Base-by-base conservation (phyloP, 2,888 invertebrate genomes). In the Cerastoderma edule region DNA sequence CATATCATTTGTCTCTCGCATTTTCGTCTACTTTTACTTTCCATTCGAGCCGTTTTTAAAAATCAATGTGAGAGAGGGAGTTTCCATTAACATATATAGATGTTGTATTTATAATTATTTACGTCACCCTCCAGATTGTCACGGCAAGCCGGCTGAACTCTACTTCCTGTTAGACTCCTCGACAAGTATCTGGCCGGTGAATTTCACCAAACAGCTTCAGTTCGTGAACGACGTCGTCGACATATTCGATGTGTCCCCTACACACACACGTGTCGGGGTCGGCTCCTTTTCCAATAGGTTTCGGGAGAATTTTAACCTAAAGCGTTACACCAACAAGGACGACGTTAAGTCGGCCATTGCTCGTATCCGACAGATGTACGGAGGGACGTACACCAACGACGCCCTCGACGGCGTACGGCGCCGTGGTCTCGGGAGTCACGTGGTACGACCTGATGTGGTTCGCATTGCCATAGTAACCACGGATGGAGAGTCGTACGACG, bases 171-270 rank as follows among this genome's bases (percentile, higher is more conserved):
- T 84, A 65, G 81, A 81, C 53, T 84, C 84, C 5, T 88, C 87
- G 19, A 81, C 81, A 27, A 87, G 86, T 53, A 88, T 88, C 46
- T 87, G 87, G 85, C 63, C 70, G 0, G 74, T 83, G 3, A 80
- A 89, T 72, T 88, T 87, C 81, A 69, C 65, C 33, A 84, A 83
- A 30, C 88, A 87, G 74, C 65, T 86, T 19, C 35, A 64, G 8
- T 88, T 89, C 67, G 84, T 88, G 6, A 71, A 73, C 30, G 77
- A 84, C 30, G 73, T 88, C 60, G 74, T 87, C 22, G 72, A 75
- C 50, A 75, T 56, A 22, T 87, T 89, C 63, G 78, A 83, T 0
- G 72, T 89, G 27, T 80, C 83, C 1, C 75, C 75, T 2, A 71
- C 75, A 28, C 75, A 68, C 54, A 87, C 85, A 13, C 73, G 88